Evolutionary conservation across 1,140 invertebrate species (phyloP).

Genomic region (Pseudomyrmex pallidus): DNA sequence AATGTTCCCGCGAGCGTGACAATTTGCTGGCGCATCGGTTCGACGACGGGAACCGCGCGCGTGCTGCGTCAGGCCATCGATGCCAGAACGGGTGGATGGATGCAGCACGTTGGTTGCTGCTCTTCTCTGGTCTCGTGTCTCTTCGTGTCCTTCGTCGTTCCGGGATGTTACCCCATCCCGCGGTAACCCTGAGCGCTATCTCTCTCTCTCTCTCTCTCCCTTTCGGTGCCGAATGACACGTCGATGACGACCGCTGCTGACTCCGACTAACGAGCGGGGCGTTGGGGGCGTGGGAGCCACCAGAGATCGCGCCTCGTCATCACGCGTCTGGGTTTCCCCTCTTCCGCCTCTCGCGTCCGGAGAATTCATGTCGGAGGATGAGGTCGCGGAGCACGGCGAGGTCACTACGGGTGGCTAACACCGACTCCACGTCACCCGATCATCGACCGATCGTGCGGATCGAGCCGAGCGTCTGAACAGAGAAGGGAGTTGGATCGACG

Average conservation of each 20-base stretch:
- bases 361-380: constrained; percentile 55
- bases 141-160: constrained; percentile 63
- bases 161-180: constrained; percentile 54
- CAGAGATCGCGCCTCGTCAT: constrained; percentile 84
- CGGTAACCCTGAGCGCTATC: constrained; percentile 53
- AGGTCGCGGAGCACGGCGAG: constrained; percentile 45
- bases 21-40: constrained; percentile 76
- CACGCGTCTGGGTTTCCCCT: constrained; percentile 73
- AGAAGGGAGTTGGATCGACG: not conserved
- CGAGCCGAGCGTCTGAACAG: not conserved
- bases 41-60: constrained; percentile 63
- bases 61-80: constrained; percentile 82
- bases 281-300: constrained; percentile 77
- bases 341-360: constrained; percentile 29
- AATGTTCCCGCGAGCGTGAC: constrained; percentile 70
- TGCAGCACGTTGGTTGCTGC: constrained; percentile 32
- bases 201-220: not conserved
- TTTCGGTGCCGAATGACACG: constrained; percentile 83
- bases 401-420: constrained; percentile 53
- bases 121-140: constrained; percentile 26
- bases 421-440: constrained; percentile 41
- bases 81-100: constrained; percentile 75
- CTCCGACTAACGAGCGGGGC: constrained; percentile 85
- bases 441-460: constrained; percentile 33
- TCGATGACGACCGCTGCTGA: constrained; percentile 86